Conservation (phyloP, 1,140 invertebrate genomes). For the Euwallacea similis region DNA sequence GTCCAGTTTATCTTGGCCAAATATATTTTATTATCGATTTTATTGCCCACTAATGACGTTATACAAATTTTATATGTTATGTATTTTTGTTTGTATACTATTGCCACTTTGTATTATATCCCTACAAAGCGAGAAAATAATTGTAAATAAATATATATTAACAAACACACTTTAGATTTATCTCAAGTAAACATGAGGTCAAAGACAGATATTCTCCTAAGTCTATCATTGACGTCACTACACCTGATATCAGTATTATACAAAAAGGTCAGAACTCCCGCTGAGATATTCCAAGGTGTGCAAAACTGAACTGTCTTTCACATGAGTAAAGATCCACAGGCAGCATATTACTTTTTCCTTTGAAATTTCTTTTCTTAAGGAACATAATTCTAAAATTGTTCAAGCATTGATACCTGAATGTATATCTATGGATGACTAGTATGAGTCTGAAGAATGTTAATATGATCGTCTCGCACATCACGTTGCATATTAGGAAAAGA, state of each 20-base stretch:
- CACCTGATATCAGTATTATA: slow-evolving; percentile 48
- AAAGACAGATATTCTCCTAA: slow-evolving; percentile 34
- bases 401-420: slow-evolving; percentile 43
- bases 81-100: too few species aligned
- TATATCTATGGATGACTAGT: slow-evolving; percentile 38
- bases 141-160: too few species aligned
- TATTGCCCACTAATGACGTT: too few species aligned
- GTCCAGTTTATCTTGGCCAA: background rate
- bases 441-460: slow-evolving; percentile 47
- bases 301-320: slow-evolving; percentile 30
- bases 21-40: too few species aligned
- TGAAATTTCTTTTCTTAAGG: too few species aligned
- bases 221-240: slow-evolving; percentile 14
- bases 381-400: slow-evolving; percentile 43
- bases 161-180: too few species aligned
- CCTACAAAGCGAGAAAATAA: too few species aligned
- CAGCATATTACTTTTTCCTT: slow-evolving; percentile 44
- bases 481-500: slow-evolving; percentile 44
- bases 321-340: slow-evolving; percentile 39
- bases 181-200: slow-evolving; percentile 40
- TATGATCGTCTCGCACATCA: slow-evolving; percentile 49
- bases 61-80: too few species aligned
- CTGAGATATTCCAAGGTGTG: too few species aligned
- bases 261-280: slow-evolving; percentile 42
- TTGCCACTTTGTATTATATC: too few species aligned